phyloP scores from a whole-genome alignment of 2,888 invertebrate species.

The Neoaliturus tenellus region DNA sequence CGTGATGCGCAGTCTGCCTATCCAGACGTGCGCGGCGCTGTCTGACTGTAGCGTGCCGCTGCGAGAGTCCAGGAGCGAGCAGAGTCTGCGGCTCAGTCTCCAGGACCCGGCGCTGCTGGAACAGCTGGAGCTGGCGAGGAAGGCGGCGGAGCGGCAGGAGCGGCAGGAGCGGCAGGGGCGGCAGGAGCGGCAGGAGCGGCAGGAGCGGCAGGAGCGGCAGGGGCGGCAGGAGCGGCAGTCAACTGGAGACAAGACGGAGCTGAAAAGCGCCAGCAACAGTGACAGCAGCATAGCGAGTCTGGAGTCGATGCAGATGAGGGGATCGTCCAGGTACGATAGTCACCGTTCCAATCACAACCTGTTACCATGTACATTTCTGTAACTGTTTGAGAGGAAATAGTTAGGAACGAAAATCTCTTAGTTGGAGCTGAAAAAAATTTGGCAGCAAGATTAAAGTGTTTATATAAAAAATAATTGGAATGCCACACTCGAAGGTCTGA shows the following conservation, averaged over 20 bases:
- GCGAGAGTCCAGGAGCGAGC: constrained; percentile 17
- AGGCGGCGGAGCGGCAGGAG: background rate
- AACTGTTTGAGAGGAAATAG: too few relatives aligned
- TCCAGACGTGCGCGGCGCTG: constrained; percentile 33
- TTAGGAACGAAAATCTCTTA: too few relatives aligned
- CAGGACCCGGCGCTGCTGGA: constrained; percentile 5
- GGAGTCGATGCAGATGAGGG: background rate
- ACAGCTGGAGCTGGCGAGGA: constrained; percentile 1
- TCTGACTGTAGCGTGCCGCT: background rate
- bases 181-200: constrained; percentile 12
- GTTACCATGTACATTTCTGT: too few relatives aligned
- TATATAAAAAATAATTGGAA: too few relatives aligned
- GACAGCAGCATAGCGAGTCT: background rate
- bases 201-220: background rate
- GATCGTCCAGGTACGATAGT: background rate
- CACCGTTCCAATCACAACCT: too few relatives aligned
- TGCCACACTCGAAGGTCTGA: too few relatives aligned
- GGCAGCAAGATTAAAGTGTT: too few relatives aligned
- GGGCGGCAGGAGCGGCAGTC: background rate
- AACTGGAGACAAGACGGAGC: background rate
- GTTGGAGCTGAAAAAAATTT: too few relatives aligned
- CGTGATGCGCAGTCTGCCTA: constrained; percentile 11
- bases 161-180: background rate
- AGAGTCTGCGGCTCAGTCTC: background rate
- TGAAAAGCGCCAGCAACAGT: background rate